Base-by-base conservation (phyloP, 1,140 invertebrate species). In the Plodia interpunctella region DNA sequence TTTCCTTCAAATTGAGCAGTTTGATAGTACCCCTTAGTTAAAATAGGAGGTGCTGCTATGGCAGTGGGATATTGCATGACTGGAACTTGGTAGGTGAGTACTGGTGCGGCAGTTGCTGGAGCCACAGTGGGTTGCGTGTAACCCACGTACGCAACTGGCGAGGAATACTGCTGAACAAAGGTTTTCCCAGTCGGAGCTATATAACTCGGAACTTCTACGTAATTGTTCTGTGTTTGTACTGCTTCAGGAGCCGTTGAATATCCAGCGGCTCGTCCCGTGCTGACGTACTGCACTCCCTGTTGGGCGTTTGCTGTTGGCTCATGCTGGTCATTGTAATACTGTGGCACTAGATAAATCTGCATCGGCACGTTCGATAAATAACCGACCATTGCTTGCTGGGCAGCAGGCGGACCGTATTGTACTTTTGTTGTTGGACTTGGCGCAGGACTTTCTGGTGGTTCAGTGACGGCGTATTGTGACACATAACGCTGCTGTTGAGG, bases 291-390 rank as follows among this genome's bases (percentile, higher is more conserved):
- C 25, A 77, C 63, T 28, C 61, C 69, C 6, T 57, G 28, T 15
- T 73, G 75, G 0, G 63, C n/a, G 52, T 64, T 72, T 5, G 57
- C 49, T 15, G 58, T 60, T 59, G 76, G 78, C 11, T 74, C 72
- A 3, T 63, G 63, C 44, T 65, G 63, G 15, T 83, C 83, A 18
- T 71, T 80, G 53, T 85, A 83, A 67, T 85, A 85, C 57, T 89
- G 87, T 0, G 87, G 87, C 18, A 87, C 78, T 68, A 87, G 60
- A 69, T 86, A 86, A 57, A 87, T 77, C 63, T 88, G 84, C 84
- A 87, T 86, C 5, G 87, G 87, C 11, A 89, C 70, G 59, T 87
- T 89, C 5, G 84, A 82, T 25, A 87, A 55, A 59, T 89, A 87
- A 3, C 82, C 82, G 6, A 85, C 66, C 72, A 80, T 78, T 0